Conservation (phyloP, 2,797 vertebrate genomes). For the Gymnocypris eckloni region DNA sequence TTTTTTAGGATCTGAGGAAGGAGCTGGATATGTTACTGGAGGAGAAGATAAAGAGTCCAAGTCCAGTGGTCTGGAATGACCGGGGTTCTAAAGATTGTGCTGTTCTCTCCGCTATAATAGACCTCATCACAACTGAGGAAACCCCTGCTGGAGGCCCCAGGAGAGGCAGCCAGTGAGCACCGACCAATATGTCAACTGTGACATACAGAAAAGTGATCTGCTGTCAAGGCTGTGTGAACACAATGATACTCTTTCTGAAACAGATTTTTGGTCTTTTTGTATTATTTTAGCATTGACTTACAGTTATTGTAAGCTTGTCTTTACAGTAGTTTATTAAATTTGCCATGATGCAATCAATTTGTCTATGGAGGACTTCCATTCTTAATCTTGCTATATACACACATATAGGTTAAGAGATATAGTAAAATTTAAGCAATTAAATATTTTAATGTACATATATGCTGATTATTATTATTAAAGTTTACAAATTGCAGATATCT, state of each 20-base stretch:
- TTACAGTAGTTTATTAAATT: constrained; percentile 12
- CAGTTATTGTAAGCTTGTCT: constrained; percentile 4
- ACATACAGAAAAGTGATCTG: not conserved
- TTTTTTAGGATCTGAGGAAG: constrained; percentile 87
- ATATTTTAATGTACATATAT: constrained; percentile 23
- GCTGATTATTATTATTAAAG: constrained; percentile 64
- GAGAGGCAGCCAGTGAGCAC: constrained; percentile 18
- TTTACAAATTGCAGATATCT: constrained; percentile 53
- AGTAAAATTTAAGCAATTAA: not conserved
- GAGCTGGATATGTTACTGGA: constrained; percentile 91
- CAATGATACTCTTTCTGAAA: not conserved
- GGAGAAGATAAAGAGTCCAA: constrained; percentile 91
- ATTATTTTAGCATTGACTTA: constrained; percentile 4
- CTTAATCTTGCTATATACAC: not conserved
- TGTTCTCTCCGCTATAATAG: constrained; percentile 93
- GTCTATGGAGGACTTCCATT: not conserved
- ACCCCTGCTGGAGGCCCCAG: constrained; percentile 72
- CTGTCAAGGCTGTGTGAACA: not conserved
- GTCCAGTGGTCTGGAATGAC: constrained; percentile 92
- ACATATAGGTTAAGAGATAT: not conserved
- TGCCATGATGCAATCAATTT: not conserved
- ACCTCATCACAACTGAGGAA: constrained; percentile 97
- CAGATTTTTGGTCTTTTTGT: not conserved
- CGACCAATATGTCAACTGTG: not conserved
- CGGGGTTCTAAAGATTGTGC: constrained; percentile 89